Evolutionary conservation across 2,113 vertebrate species (phyloP), one percentile per base, ranked within the genome.

Genomic region (Aptenodytes patagonicus): DNA sequence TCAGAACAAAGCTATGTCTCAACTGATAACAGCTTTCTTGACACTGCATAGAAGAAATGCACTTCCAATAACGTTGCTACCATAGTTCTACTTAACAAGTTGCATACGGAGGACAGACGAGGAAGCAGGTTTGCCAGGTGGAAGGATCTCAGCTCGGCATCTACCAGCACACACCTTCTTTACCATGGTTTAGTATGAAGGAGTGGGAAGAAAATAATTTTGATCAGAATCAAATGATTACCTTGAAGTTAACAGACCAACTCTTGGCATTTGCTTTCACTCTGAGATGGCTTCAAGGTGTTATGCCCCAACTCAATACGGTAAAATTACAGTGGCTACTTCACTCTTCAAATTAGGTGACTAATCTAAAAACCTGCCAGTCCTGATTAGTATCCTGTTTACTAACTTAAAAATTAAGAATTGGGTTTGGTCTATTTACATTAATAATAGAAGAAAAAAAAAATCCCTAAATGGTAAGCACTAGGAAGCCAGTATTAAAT

Each of bases 81-180:
- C 42, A 71, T 32, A 29, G 36, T 10, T 76, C 57, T 7, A 40
- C 38, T 13, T 5, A 58, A 32, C 29, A 51, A 51, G 61, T 3
- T 71, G 42, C 2, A 0, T 1, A 7, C 0, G 14, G 70, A 87
- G 44, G 21, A 34, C 49, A 17, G 24, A 15, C 0, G 0, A 71
- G 73, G 73, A 76, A 91, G 57, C 21, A 52, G 10, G 69, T 88
- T 29, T 20, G 19, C 49, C 58, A 70, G 46, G 22, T 7, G 13
- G 28, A 82, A 61, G 20, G 21, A 94, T 54, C 36, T 64, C 47
- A 54, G n/a, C 42, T 47, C 4, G 1, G 40, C 34, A 75, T 25
- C n/a, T 68, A 24, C 47, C 65, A 66, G 55, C 69, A 70, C 25
- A 78, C 54, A 72, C 10, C 34, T 76, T 47, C 73, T 61, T 57